These are phyloP conservation scores for Pristiophorus japonicus DNA, from an alignment of 2,113 vertebrate species.

Conservation along the genomic window DNA sequence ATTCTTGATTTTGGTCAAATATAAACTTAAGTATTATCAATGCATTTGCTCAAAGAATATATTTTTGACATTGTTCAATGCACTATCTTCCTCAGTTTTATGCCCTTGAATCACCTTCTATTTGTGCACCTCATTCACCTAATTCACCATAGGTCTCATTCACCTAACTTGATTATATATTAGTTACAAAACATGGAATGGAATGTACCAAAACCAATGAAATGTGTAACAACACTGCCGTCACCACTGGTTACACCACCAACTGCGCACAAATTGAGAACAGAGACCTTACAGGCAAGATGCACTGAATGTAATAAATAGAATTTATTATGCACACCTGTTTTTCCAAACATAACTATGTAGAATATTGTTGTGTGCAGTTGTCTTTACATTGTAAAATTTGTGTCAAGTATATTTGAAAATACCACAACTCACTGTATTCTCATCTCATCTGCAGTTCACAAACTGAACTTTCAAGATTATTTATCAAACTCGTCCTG, in stretches of 20 bases:
- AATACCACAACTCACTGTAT: neutral
- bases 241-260: conserved; percentile 21
- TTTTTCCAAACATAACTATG: neutral
- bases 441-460: neutral
- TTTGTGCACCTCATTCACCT: neutral
- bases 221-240: neutral
- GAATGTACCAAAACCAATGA: neutral
- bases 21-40: neutral
- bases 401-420: neutral
- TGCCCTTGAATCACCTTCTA: neutral
- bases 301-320: neutral
- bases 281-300: neutral
- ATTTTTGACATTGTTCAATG: too few species aligned
- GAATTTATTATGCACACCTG: neutral
- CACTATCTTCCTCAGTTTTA: neutral
- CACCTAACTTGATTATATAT: neutral
- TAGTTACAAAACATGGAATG: conserved; percentile 22
- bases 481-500: neutral
- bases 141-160: too few species aligned
- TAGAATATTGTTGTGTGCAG: neutral
- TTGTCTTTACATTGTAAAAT: neutral
- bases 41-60: neutral
- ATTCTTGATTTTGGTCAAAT: neutral
- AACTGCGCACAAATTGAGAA: neutral
- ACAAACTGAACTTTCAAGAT: neutral